Evolutionary conservation across 2,797 vertebrate species (phyloP).

Genomic region (Nyctibius grandis): DNA sequence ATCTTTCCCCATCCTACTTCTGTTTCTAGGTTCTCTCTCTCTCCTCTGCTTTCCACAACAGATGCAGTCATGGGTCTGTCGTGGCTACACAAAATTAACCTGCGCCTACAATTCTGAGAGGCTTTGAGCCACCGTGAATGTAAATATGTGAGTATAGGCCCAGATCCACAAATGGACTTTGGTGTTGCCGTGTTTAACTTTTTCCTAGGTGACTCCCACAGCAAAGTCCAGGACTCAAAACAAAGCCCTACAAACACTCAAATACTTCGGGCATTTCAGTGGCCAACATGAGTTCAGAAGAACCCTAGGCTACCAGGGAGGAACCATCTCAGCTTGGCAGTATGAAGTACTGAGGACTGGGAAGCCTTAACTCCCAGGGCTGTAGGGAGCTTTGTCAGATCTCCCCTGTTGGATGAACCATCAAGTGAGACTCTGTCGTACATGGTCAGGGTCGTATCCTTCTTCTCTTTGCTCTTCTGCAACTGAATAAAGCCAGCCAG

Average conservation of each 20-base stretch:
- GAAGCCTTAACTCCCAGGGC: background rate
- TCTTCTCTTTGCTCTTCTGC: background rate
- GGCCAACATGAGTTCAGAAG: background rate
- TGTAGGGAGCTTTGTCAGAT: background rate
- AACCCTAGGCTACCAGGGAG: background rate
- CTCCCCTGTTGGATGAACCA: background rate
- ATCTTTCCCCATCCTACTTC: background rate
- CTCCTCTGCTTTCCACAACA: background rate
- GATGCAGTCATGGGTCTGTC: background rate
- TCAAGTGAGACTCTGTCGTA: background rate
- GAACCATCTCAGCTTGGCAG: background rate
- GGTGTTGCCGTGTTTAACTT: background rate
- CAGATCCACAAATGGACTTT: background rate
- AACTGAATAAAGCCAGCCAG: background rate
- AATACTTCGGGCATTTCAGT: background rate
- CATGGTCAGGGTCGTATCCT: accelerated
- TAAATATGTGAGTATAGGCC: background rate
- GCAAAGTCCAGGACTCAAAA: background rate
- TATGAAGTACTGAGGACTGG: background rate
- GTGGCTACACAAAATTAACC: background rate
- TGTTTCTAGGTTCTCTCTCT: background rate
- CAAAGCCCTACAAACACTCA: background rate
- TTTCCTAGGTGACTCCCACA: background rate
- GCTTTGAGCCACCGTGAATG: background rate
- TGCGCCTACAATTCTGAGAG: background rate